Percentiles rank a stretch among this genome's conserved stretches.
Evolutionary conservation across 1,140 invertebrate species (phyloP).

Genomic region (Lasaia peninsularis): DNA sequence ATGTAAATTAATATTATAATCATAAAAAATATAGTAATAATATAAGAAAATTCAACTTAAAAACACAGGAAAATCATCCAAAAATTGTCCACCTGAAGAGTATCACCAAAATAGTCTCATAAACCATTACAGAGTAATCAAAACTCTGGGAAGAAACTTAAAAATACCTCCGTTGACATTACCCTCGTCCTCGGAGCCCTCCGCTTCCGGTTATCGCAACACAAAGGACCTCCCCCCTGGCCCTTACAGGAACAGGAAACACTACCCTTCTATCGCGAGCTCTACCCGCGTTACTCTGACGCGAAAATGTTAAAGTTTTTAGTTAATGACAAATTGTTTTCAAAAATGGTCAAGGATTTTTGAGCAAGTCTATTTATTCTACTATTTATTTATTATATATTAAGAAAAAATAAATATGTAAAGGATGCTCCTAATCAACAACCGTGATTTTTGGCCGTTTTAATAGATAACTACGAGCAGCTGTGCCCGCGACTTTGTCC

Average conservation of each 20-base stretch:
- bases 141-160: slow-evolving; percentile 65
- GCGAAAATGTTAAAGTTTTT: slow-evolving; percentile 19
- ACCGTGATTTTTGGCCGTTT: too few species aligned
- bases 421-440: too few species aligned
- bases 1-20: too few species aligned
- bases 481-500: too few species aligned
- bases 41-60: neutral
- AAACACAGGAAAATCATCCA: slow-evolving; percentile 18
- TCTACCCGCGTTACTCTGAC: slow-evolving; percentile 42
- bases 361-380: too few species aligned
- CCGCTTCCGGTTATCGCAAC: slow-evolving; percentile 73
- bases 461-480: too few species aligned
- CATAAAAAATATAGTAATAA: too few species aligned
- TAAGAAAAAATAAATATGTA: too few species aligned
- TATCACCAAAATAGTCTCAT: slow-evolving; percentile 37
- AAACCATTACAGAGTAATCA: slow-evolving; percentile 50
- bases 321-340: slow-evolving; percentile 51
- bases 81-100: slow-evolving; percentile 25
- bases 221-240: slow-evolving; percentile 56
- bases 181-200: slow-evolving; percentile 69
- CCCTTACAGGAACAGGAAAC: slow-evolving; percentile 65
- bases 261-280: slow-evolving; percentile 74
- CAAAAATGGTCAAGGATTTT: neutral
- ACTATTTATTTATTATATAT: too few species aligned
- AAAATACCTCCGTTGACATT: slow-evolving; percentile 71